Percentiles rank a stretch among this genome's conserved stretches.
Conservation (phyloP, 2,888 invertebrate species). For the Dryobota labecula region DNA sequence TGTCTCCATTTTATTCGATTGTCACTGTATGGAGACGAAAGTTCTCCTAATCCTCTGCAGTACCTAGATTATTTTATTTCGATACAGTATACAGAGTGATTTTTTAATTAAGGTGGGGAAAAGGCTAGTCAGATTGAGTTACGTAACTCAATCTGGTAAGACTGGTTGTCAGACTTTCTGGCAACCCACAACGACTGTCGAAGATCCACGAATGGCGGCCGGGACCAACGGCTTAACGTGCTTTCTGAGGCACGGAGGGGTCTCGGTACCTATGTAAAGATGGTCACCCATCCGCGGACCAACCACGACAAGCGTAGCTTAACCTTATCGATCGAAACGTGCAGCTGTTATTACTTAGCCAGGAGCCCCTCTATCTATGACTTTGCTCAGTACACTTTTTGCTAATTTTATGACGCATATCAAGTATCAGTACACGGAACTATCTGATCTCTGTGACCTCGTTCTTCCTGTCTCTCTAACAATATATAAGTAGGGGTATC, state of each 20-base stretch:
- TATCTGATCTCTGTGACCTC: not conserved
- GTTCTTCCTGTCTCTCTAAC: conserved; percentile 12
- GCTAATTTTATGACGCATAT: not conserved
- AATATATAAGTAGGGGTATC: not conserved
- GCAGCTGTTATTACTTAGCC: not conserved
- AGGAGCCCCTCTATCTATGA: not conserved
- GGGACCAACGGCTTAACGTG: not conserved
- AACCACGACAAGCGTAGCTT: not conserved
- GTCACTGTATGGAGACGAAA: no score
- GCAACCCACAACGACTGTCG: not conserved
- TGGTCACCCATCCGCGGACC: not conserved
- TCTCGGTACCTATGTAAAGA: not conserved
- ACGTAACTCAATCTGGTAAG: no score
- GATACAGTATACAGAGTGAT: conserved; percentile 12
- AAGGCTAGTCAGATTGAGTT: no score
- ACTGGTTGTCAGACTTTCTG: no score
- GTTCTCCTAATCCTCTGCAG: no score
- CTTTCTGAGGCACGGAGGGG: not conserved
- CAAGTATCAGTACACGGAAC: not conserved
- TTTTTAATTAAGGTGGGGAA: not conserved
- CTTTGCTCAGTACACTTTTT: not conserved
- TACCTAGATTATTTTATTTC: no score
- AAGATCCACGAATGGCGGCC: not conserved
- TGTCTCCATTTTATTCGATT: no score
- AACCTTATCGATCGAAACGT: no score